Conservation (phyloP, 1,140 invertebrate species). For the Lamellibrachia luymesi region DNA sequence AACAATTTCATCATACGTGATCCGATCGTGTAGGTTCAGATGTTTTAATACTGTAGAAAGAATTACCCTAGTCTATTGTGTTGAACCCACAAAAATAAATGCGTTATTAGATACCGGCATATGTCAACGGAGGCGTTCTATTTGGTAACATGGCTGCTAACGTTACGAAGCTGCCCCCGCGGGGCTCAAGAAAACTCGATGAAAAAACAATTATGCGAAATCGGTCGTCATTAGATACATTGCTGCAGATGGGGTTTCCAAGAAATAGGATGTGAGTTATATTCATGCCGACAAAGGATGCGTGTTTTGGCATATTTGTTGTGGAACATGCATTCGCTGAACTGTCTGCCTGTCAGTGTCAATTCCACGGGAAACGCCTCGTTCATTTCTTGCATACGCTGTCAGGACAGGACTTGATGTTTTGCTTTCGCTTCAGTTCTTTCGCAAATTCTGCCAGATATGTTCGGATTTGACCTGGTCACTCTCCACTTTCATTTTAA, state of each 20-base stretch:
- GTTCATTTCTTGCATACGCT: neutral
- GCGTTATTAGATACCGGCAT: neutral
- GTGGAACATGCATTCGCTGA: neutral
- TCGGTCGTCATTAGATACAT: slow-evolving; percentile 71
- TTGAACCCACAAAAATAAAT: neutral
- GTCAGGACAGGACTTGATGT: neutral
- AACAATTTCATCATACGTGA: neutral
- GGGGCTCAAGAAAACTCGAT: slow-evolving; percentile 15
- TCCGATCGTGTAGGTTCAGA: neutral
- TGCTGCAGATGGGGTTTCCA: slow-evolving; percentile 83
- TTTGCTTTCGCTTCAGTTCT: neutral
- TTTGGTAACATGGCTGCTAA: neutral
- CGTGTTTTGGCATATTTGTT: neutral
- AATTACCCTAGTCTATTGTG: neutral
- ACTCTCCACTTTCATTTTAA: too few species aligned
- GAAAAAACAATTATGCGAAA: slow-evolving; percentile 28
- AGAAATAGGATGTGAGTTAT: slow-evolving; percentile 63
- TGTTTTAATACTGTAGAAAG: neutral
- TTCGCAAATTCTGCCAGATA: too few species aligned
- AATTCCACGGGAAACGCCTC: neutral
- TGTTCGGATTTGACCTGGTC: too few species aligned
- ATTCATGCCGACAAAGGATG: neutral
- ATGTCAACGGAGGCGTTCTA: neutral
- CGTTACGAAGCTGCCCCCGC: neutral
- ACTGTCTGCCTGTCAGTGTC: neutral